Base-by-base conservation (phyloP, 2,888 invertebrate genomes). In the Aethes cnicana region DNA sequence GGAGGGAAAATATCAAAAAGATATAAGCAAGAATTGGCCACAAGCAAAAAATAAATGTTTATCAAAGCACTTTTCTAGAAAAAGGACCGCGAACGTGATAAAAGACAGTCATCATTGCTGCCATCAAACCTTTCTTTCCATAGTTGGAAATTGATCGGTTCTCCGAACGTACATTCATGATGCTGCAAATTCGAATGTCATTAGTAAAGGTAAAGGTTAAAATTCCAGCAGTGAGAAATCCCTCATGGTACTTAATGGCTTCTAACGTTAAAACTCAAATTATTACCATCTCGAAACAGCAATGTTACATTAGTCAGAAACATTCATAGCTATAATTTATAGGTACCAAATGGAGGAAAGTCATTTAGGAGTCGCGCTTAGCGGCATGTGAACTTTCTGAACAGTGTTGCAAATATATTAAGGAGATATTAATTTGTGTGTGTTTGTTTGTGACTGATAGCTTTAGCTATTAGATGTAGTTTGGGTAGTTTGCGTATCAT, bases 41-140 rank as follows among this genome's bases (percentile, higher is more conserved):
- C n/a, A n/a, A n/a, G n/a, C n/a, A n/a, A n/a, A n/a, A n/a, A n/a
- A n/a, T n/a, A n/a, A n/a, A 25, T 17, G 2, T 25, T 17, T 9
- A 23, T 11, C 14, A 26, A 35, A 46, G 17, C 14, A 20, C 14
- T n/a, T n/a, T n/a, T 30, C 25, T 30, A 12, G 36, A 9, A 37
- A 30, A 36, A 43, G 11, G 25, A 36, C 28, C 43, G 28, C 43
- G 25, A 36, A 17, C 23, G 4, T 12, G 23, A 30, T 28, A 50
- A 43, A 43, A 37, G 17, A 30, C 42, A 37, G 50, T 50, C 50
- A 49, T 36, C 28, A 50, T 50, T 43, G 36, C 16, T 20, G 26
- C 17, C 18, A 37, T 50, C 28, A 9, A 23, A 30, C 36, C 23
- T 28, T 36, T 37, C 17, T 30, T 17, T 14, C 36, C 12, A 16